A percentile compares a stretch with the other conserved stretches of the same genome.
phyloP scores from a whole-genome alignment of 2,888 invertebrate species.

The Eristalinus sepulchralis region DNA sequence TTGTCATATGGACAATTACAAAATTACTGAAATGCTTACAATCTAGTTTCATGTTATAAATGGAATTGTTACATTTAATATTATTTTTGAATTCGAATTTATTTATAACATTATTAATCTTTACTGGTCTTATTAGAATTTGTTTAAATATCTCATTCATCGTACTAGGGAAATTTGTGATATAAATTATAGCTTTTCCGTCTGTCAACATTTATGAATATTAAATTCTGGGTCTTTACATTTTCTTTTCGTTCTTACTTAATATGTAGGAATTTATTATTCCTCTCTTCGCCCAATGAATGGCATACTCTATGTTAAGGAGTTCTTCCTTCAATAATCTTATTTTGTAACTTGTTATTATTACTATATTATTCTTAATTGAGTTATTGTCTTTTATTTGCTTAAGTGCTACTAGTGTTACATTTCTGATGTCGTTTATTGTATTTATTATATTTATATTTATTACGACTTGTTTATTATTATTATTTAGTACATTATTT shows the following conservation, averaged over 20 bases:
- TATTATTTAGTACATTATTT: no score
- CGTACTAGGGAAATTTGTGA: no score
- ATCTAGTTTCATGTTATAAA: neutral
- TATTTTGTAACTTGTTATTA: neutral
- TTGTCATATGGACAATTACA: neutral
- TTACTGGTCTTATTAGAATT: neutral
- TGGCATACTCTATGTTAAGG: neutral
- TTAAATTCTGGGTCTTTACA: no score
- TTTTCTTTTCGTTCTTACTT: neutral
- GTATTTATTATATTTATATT: neutral
- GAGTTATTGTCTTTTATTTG: no score
- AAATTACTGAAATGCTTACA: neutral
- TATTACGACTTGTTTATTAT: neutral
- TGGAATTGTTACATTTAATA: neutral
- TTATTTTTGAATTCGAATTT: neutral
- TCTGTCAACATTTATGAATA: no score
- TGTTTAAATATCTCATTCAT: neutral
- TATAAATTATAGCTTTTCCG: no score
- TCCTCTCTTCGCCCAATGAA: no score
- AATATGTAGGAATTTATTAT: neutral
- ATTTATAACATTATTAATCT: neutral
- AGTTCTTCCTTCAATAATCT: constrained; percentile 1
- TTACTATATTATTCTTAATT: neutral
- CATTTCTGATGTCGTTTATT: neutral
- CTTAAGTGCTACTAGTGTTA: no score